phyloP scores from a whole-genome alignment of 2,888 invertebrate genomes.

The Hydraecia micacea region DNA sequence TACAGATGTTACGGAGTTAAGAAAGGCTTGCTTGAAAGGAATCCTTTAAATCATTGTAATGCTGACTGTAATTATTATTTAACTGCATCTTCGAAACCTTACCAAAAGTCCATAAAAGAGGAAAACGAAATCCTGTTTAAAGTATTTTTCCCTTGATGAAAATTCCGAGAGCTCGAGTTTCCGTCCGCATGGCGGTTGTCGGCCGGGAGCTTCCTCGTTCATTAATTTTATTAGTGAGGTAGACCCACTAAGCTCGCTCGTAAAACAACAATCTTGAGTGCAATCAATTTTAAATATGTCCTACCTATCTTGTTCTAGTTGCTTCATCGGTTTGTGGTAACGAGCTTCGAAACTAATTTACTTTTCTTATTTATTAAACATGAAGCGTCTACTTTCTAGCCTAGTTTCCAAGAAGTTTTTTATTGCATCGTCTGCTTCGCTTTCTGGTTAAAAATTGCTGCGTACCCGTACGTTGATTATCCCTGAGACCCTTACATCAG shows the following conservation, averaged over 20 bases:
- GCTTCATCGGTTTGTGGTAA: conserved; percentile 30
- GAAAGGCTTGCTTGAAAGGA: neutral
- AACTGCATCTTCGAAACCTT: conserved; percentile 10
- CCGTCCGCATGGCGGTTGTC: conserved; percentile 37
- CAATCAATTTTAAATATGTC: conserved; percentile 59
- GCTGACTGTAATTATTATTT: conserved; percentile 14
- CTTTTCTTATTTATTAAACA: conserved; percentile 37
- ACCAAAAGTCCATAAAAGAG: conserved; percentile 23
- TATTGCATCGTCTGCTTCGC: conserved; percentile 13
- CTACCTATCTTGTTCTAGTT: conserved; percentile 27
- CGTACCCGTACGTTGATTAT: neutral
- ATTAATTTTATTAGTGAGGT: conserved; percentile 63
- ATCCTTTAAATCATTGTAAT: neutral
- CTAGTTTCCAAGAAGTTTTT: conserved; percentile 27
- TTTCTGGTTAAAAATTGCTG: conserved; percentile 1
- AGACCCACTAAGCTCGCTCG: conserved; percentile 51
- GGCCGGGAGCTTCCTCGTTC: conserved; percentile 50
- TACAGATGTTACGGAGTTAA: neutral
- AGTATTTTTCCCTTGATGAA: conserved; percentile 58
- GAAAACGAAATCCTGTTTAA: conserved; percentile 37
- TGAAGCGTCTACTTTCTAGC: neutral
- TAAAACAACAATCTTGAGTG: conserved; percentile 60
- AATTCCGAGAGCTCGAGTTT: conserved; percentile 54
- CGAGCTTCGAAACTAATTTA: conserved; percentile 29
- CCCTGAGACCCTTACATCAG: conserved; percentile 17